A percentile compares a stretch with the other conserved stretches of the same genome.
These are phyloP conservation scores for Bombylius discolor DNA, from an alignment of 2,888 invertebrate species.

Conservation along the genomic window DNA sequence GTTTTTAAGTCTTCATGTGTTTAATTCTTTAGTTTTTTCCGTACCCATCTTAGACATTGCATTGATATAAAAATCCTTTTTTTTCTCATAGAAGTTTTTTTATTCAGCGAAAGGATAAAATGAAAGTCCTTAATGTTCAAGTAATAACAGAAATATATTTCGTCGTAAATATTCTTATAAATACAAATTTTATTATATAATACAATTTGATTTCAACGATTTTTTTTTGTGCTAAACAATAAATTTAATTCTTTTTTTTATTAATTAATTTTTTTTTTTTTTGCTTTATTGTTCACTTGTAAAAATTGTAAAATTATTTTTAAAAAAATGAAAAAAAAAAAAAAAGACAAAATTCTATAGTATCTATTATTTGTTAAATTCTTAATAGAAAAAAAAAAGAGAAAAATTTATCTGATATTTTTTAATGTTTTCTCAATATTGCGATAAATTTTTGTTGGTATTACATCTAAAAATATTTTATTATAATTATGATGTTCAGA, in stretches of 20 bases:
- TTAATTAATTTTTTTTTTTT: no score
- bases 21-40: no score
- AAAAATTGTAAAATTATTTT: no score
- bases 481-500: slow-evolving; percentile 63
- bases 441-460: slow-evolving; percentile 63
- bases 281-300: neutral
- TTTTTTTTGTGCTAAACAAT: slow-evolving; percentile 1
- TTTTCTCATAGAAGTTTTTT: no score
- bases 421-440: slow-evolving; percentile 70
- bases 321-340: slow-evolving; percentile 2
- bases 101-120: no score
- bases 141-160: neutral
- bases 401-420: slow-evolving; percentile 19
- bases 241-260: slow-evolving; percentile 1
- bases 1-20: no score
- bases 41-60: no score
- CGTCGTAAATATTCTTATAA: neutral
- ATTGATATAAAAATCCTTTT: no score
- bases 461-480: slow-evolving; percentile 61
- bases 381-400: no score
- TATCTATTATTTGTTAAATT: neutral
- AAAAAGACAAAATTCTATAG: neutral
- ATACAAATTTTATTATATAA: neutral
- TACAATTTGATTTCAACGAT: neutral
- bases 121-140: no score